phyloP scores from a whole-genome alignment of 2,888 invertebrate genomes.

The Heliconius erato region DNA sequence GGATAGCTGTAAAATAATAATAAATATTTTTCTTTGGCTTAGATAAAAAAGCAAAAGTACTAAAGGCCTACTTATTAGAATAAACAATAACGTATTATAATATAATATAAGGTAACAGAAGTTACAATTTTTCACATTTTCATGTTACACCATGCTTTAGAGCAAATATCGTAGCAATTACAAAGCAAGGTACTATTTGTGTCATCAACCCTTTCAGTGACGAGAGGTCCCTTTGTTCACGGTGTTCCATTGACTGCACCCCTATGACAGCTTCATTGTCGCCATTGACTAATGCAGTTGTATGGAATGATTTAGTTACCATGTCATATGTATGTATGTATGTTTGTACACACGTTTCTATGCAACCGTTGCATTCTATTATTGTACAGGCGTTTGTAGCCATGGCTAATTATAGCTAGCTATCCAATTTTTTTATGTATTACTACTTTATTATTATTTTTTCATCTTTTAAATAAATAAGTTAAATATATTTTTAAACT shows the following conservation, averaged over 20 bases:
- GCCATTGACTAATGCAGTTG: constrained; percentile 48
- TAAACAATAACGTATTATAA: too few species aligned
- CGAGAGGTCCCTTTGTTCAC: constrained; percentile 49
- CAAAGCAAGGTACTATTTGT: constrained; percentile 38
- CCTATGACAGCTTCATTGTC: constrained; percentile 50
- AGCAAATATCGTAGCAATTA: constrained; percentile 30
- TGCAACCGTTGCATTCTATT: background rate
- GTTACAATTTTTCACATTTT: background rate
- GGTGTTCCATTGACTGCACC: constrained; percentile 53
- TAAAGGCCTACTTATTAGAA: too few species aligned
- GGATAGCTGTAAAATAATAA: too few species aligned
- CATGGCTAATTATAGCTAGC: background rate
- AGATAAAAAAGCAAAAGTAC: too few species aligned
- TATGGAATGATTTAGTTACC: constrained; percentile 41
- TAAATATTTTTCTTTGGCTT: too few species aligned
- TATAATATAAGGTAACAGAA: background rate
- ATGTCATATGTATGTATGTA: background rate
- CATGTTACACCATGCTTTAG: background rate
- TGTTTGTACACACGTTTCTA: background rate
- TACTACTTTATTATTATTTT: too few species aligned
- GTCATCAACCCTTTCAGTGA: constrained; percentile 45
- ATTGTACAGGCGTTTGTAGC: background rate
- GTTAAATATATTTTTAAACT: background rate
- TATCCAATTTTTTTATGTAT: background rate
- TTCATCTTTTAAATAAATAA: background rate